Conservation (phyloP, 2,888 invertebrate species). For the Drosophila affinis region DNA sequence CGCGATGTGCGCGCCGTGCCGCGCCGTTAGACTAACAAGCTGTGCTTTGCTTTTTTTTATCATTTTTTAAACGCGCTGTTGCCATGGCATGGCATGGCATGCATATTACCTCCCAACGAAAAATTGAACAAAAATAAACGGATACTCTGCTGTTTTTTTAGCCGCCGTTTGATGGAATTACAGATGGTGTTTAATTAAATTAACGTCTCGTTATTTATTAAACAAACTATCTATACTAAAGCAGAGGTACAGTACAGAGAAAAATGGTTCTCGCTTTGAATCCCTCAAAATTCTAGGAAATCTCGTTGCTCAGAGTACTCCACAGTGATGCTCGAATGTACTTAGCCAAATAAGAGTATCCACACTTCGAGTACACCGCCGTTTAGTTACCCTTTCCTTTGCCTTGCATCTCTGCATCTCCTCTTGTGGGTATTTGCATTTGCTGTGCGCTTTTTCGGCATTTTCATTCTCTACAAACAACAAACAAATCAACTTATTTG, state of each 20-base stretch:
- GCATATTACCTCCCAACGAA: too few species aligned
- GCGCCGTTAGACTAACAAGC: slow-evolving; percentile 42
- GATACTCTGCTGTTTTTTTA: too few species aligned
- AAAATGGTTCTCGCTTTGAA: too few species aligned
- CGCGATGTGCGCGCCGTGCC: slow-evolving; percentile 35
- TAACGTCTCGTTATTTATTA: background rate
- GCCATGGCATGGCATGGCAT: too few species aligned
- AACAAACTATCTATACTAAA: too few species aligned
- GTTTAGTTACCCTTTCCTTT: background rate
- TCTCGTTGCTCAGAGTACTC: background rate
- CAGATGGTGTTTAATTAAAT: background rate
- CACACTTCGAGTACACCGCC: background rate
- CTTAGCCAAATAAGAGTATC: background rate
- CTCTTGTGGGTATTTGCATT: slow-evolving; percentile 52
- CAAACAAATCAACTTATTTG: slow-evolving; percentile 76
- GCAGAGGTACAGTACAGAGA: too few species aligned
- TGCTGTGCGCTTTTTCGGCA: slow-evolving; percentile 65
- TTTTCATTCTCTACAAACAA: slow-evolving; percentile 65
- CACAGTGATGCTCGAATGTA: background rate
- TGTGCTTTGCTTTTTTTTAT: slow-evolving; percentile 22
- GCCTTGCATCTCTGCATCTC: background rate
- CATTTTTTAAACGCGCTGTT: background rate
- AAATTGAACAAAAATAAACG: too few species aligned
- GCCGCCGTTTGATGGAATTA: background rate
- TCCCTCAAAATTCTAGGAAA: too few species aligned